A percentile compares a stretch with the other conserved stretches of the same genome.
These are phyloP conservation scores for Cranoglanis bouderius DNA, from an alignment of 2,113 vertebrate species.

Conservation along the genomic window DNA sequence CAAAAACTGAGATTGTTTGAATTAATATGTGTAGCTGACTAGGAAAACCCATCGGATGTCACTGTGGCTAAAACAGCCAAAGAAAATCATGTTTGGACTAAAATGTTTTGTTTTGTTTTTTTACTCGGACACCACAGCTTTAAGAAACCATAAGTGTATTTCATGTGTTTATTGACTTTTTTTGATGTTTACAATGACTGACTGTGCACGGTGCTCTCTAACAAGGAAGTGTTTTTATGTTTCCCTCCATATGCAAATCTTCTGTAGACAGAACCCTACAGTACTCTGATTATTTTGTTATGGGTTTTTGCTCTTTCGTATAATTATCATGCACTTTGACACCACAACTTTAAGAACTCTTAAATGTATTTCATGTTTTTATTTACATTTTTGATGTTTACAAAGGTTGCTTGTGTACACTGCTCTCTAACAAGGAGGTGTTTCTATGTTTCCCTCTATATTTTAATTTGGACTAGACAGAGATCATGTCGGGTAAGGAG, in stretches of 20 bases:
- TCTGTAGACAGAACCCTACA: too few species aligned
- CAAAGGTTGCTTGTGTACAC: not conserved
- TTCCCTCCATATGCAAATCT: constrained; percentile 14
- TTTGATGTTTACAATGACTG: not conserved
- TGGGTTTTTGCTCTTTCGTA: too few species aligned
- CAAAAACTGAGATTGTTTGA: not conserved
- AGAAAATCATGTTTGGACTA: not conserved
- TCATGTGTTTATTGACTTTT: too few species aligned
- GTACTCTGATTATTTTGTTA: too few species aligned
- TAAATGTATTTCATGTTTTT: too few species aligned
- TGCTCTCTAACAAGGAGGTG: constrained; percentile 6
- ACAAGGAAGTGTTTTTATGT: constrained; percentile 24
- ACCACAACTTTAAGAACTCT: too few species aligned
- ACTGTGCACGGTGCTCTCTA: not conserved
- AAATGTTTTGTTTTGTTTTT: not conserved
- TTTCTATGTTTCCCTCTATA: constrained; percentile 17
- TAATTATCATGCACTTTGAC: too few species aligned
- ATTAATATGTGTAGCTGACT: not conserved
- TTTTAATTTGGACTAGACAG: not conserved
- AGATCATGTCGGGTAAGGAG: not conserved
- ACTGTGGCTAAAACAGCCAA: not conserved
- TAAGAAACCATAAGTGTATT: too few species aligned
- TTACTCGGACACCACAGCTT: too few species aligned
- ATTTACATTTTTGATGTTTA: not conserved
- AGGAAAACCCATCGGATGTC: not conserved